Percentiles rank a stretch among this genome's conserved stretches.
phyloP scores from a whole-genome alignment of 2,797 vertebrate genomes.

The Neosalanx taihuensis region DNA sequence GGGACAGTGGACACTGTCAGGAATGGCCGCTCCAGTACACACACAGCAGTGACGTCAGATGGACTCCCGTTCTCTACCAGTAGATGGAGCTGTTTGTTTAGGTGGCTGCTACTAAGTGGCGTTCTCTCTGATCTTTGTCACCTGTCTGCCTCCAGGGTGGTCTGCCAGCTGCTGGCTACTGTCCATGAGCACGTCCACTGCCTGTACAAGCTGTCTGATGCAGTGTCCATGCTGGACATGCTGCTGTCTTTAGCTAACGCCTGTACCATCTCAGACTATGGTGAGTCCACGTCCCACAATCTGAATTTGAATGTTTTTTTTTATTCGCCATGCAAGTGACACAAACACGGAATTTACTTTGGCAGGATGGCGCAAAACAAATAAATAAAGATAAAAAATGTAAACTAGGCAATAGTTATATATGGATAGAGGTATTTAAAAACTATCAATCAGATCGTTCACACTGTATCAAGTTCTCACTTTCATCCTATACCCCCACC shows the following conservation, averaged over 20 bases:
- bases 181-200: constrained; percentile 92
- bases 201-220: constrained; percentile 92
- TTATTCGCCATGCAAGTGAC: too few relatives aligned
- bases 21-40: too few relatives aligned
- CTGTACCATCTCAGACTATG: constrained; percentile 92
- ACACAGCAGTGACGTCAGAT: too few relatives aligned
- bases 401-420: too few relatives aligned
- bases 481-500: not conserved
- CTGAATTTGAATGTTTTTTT: not conserved
- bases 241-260: constrained; percentile 86
- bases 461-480: not conserved
- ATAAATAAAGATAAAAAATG: not conserved
- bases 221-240: constrained; percentile 98
- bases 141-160: constrained; percentile 74
- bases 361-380: too few relatives aligned
- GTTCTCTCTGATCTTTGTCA: not conserved
- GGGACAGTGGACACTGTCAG: too few relatives aligned
- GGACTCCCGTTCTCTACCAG: constrained; percentile 38
- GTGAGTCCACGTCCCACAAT: constrained; percentile 60
- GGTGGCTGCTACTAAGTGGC: not conserved
- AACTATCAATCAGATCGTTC: too few relatives aligned
- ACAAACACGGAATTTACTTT: too few relatives aligned
- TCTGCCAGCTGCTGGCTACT: constrained; percentile 85
- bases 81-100: constrained; percentile 44
- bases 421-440: too few relatives aligned